Percentiles rank a stretch among this genome's conserved stretches.
These are phyloP conservation scores for Orthosia gracilis DNA, from an alignment of 2,888 invertebrate genomes.

Conservation along the genomic window DNA sequence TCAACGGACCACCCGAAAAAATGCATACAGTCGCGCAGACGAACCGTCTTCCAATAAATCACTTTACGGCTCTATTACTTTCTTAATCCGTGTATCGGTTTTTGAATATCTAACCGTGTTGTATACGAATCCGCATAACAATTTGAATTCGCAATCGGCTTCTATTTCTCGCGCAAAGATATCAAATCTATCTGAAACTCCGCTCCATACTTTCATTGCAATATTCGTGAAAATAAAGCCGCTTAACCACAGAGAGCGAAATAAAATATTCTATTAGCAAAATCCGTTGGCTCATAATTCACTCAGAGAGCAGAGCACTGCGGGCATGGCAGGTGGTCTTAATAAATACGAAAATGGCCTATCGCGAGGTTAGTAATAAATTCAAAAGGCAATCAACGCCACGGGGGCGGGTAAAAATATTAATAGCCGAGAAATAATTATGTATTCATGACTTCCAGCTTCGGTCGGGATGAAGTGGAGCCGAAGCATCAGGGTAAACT, in stretches of 20 bases:
- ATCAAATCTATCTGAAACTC: constrained; percentile 45
- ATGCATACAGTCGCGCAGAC: background rate
- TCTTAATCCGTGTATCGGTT: constrained; percentile 7
- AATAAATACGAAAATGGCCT: constrained; percentile 90
- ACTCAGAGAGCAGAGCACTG: constrained; percentile 83
- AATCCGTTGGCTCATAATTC: constrained; percentile 88
- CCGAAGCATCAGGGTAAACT: constrained; percentile 76
- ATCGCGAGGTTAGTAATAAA: constrained; percentile 90
- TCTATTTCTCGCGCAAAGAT: constrained; percentile 12
- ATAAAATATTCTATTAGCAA: constrained; percentile 90
- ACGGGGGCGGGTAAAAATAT: constrained; percentile 90
- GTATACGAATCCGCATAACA: constrained; percentile 8
- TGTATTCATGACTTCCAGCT: constrained; percentile 88
- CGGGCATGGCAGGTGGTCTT: constrained; percentile 89
- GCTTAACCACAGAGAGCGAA: constrained; percentile 82
- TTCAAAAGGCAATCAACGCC: constrained; percentile 91
- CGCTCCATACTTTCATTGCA: constrained; percentile 63
- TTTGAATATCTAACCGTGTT: constrained; percentile 11
- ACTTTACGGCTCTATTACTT: constrained; percentile 12
- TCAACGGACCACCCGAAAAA: background rate
- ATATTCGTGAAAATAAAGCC: constrained; percentile 78
- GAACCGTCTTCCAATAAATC: constrained; percentile 17
- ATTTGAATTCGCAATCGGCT: constrained; percentile 31
- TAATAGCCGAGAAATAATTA: constrained; percentile 90
- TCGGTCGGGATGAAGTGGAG: constrained; percentile 73